A percentile compares a stretch with the other conserved stretches of the same genome.
Conservation (phyloP, 1,140 invertebrate species). For the Drosophila bocqueti region DNA sequence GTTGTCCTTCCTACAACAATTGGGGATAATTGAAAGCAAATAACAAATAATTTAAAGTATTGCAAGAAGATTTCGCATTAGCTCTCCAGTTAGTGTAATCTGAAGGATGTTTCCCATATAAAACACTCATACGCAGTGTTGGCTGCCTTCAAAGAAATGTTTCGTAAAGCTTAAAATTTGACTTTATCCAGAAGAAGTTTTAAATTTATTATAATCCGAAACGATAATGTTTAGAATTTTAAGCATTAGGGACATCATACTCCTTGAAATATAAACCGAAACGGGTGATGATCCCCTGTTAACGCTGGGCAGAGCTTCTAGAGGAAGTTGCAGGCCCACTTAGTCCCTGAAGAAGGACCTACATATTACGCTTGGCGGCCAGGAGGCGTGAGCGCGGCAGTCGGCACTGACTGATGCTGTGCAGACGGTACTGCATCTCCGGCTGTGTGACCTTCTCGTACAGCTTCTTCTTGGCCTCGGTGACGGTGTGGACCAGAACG, state of each 20-base stretch:
- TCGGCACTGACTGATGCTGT: slow-evolving; percentile 76
- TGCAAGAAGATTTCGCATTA: background rate
- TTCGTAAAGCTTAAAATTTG: background rate
- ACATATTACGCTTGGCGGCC: slow-evolving; percentile 68
- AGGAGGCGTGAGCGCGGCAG: slow-evolving; percentile 67
- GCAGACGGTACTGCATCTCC: slow-evolving; percentile 79
- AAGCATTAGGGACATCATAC: background rate
- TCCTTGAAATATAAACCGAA: slow-evolving; percentile 6
- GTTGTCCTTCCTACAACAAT: no score
- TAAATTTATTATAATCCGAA: slow-evolving; percentile 6
- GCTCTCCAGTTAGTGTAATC: background rate
- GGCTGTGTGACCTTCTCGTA: slow-evolving; percentile 78
- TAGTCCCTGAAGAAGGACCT: background rate
- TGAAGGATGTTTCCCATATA: background rate
- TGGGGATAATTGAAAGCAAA: background rate
- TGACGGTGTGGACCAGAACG: slow-evolving; percentile 60
- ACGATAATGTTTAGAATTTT: background rate
- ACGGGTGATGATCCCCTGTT: background rate
- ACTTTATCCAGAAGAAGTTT: slow-evolving; percentile 1
- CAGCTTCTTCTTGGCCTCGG: slow-evolving; percentile 69
- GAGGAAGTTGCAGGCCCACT: background rate
- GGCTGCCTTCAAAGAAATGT: background rate
- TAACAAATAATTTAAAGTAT: background rate
- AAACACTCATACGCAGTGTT: slow-evolving; percentile 7
- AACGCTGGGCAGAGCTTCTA: background rate